Base-by-base conservation (phyloP, 1,140 invertebrate species). In the Bombus sylvicola region DNA sequence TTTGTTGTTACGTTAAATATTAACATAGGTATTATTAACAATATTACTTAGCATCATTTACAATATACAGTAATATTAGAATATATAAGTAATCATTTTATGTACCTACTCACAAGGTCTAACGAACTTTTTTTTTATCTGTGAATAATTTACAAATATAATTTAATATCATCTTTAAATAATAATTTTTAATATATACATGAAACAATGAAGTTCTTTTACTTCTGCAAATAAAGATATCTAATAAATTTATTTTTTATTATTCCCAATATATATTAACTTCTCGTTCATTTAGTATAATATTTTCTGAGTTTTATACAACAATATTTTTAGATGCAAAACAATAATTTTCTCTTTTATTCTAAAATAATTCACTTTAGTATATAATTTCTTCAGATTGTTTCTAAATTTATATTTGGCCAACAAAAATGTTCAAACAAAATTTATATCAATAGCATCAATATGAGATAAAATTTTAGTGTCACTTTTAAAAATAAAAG, bases 21-120 rank as follows among this genome's bases (percentile, higher is more conserved):
- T 86, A 88, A 86, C 80, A 80, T 62, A 80, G 53, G 41, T 71
- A 62, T 79, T 85, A 85, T 72, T 85, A 85, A 85, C 76, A 84
- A 62, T 41, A 22, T 73, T 31, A 72, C 31, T 72, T 31, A 80
- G 69, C 57, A 85, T 80, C 76, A 85, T 80, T 85, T 85, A 85
- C 68, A 80, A 62, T 72, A 43, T 85, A 72, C 68, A 79, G 22
- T 72, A 68, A 80, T 37, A 85, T 59, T 72, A 85, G 41, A 72
- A 41, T 79, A 81, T 62, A 39, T 75, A 81, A 73, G 69, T 81
- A 68, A 66, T 43, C 47, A 25, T 28, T 31, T 85, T 37, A 28
- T 39, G 34, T 72, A 84, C 43, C 47, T 80, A 59, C 22, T 62
- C 68, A 72, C 34, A 72, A 76, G 8, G 25, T 72, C 75, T 80